Evolutionary conservation across 1,140 invertebrate genomes (phyloP).

Genomic region (Drosophila jambulina): DNA sequence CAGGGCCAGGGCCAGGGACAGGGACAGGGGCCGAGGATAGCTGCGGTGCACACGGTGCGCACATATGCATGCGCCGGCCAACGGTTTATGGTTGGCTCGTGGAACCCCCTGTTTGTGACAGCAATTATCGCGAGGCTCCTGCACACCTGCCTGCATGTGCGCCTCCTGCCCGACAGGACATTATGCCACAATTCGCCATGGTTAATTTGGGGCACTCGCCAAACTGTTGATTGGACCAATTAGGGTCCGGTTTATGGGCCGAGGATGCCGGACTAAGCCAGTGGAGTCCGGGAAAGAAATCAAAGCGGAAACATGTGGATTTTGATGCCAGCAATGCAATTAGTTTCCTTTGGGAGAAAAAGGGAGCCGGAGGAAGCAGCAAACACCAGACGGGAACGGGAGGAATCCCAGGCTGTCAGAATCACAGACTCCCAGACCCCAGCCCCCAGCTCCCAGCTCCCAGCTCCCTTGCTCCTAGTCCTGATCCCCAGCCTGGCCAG

Average conservation of each 20-base stretch:
- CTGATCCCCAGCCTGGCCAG: neutral
- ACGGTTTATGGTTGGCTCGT: constrained; percentile 56
- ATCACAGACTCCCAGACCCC: neutral
- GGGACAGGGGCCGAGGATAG: neutral
- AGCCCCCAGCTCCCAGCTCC: too few species aligned
- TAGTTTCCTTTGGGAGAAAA: constrained; percentile 28
- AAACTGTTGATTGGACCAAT: constrained; percentile 45
- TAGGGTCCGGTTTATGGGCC: constrained; percentile 2
- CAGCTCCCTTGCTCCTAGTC: neutral
- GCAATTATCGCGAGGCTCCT: constrained; percentile 49
- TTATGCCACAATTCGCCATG: constrained; percentile 32
- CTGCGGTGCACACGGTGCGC: constrained; percentile 37
- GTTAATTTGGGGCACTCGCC: constrained; percentile 33
- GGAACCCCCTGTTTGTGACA: constrained; percentile 62
- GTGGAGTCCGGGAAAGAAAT: constrained; percentile 21
- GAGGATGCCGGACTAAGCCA: neutral
- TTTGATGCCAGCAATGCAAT: constrained; percentile 68
- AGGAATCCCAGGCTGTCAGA: neutral
- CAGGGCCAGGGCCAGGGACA: too few species aligned
- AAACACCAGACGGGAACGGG: neutral
- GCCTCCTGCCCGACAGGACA: neutral
- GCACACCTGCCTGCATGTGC: neutral
- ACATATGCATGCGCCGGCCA: constrained; percentile 2
- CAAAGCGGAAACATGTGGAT: constrained; percentile 48
- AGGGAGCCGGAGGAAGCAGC: neutral